These are phyloP conservation scores for Synchiropus splendidus DNA, from an alignment of 2,113 vertebrate species.

Conservation along the genomic window DNA sequence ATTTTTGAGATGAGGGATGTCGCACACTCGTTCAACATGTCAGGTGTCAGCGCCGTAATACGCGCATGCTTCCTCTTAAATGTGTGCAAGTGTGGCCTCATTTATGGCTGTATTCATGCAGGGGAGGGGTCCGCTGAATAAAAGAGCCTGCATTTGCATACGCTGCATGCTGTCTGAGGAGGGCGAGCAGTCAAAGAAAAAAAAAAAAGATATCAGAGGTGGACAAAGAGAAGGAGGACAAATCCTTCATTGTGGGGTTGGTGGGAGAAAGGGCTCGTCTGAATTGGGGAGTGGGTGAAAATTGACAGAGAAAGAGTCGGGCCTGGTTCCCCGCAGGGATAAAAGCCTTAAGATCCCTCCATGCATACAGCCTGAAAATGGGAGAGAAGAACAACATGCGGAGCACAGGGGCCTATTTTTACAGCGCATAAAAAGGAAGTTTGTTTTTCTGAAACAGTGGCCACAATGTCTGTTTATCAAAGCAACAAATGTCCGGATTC, in stretches of 20 bases:
- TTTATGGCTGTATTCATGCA: slow-evolving; percentile 59
- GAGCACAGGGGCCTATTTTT: slow-evolving; percentile 36
- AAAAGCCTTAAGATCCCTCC: slow-evolving; percentile 59
- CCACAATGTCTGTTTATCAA: slow-evolving; percentile 17
- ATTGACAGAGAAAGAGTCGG: slow-evolving; percentile 67
- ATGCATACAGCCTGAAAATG: slow-evolving; percentile 58
- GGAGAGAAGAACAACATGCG: slow-evolving; percentile 53
- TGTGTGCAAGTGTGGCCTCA: slow-evolving; percentile 60
- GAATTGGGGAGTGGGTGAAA: slow-evolving; percentile 68
- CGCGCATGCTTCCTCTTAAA: slow-evolving; percentile 37
- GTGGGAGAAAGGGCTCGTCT: slow-evolving; percentile 59
- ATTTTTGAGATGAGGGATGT: slow-evolving; percentile 2
- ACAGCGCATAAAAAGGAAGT: slow-evolving; percentile 47
- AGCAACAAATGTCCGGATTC: slow-evolving; percentile 8
- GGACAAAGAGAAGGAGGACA: slow-evolving; percentile 63
- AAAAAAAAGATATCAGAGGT: slow-evolving; percentile 62
- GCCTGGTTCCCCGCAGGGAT: slow-evolving; percentile 60
- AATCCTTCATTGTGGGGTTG: slow-evolving; percentile 62
- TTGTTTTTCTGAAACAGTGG: slow-evolving; percentile 51
- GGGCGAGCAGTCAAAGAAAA: slow-evolving; percentile 53
- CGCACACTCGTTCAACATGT: too few species aligned
- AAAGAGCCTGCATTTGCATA: slow-evolving; percentile 63
- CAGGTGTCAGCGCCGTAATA: slow-evolving; percentile 31
- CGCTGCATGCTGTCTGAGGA: slow-evolving; percentile 64
- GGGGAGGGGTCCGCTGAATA: slow-evolving; percentile 47